Conservation (phyloP, 2,113 vertebrate genomes). For the Mus spicilegus region DNA sequence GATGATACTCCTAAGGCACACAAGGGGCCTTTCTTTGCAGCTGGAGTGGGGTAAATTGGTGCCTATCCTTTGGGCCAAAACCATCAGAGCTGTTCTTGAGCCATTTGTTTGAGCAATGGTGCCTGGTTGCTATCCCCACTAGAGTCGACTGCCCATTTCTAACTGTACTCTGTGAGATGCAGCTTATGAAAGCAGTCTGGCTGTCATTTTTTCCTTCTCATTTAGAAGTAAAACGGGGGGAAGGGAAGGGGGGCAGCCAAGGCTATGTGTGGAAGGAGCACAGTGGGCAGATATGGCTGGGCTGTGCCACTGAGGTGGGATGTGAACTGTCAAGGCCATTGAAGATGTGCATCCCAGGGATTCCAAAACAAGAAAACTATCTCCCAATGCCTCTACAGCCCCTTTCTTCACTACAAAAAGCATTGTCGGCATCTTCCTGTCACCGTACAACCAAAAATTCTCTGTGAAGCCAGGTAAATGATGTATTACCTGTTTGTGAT, state of each 20-base stretch:
- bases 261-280: not conserved
- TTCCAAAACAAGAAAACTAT: not conserved
- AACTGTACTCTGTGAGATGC: constrained; percentile 28
- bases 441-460: not conserved
- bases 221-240: constrained; percentile 1
- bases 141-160: constrained; percentile 58
- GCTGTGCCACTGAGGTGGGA: not conserved
- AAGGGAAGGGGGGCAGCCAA: constrained; percentile 44
- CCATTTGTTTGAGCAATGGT: constrained; percentile 10
- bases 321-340: not conserved
- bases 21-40: constrained; percentile 62
- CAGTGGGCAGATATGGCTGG: not conserved
- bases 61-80: constrained; percentile 57
- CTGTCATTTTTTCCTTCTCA: constrained; percentile 70
- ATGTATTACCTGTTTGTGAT: not conserved
- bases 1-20: not conserved
- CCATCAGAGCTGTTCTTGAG: constrained; percentile 39
- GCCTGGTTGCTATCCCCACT: constrained; percentile 5
- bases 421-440: not conserved
- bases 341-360: not conserved
- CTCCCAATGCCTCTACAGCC: not conserved
- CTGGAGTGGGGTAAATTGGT: constrained; percentile 44
- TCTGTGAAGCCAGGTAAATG: not conserved
- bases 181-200: constrained; percentile 67
- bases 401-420: not conserved